phyloP scores from a whole-genome alignment of 2,113 vertebrate genomes.

The Neopipo cinnamomea region DNA sequence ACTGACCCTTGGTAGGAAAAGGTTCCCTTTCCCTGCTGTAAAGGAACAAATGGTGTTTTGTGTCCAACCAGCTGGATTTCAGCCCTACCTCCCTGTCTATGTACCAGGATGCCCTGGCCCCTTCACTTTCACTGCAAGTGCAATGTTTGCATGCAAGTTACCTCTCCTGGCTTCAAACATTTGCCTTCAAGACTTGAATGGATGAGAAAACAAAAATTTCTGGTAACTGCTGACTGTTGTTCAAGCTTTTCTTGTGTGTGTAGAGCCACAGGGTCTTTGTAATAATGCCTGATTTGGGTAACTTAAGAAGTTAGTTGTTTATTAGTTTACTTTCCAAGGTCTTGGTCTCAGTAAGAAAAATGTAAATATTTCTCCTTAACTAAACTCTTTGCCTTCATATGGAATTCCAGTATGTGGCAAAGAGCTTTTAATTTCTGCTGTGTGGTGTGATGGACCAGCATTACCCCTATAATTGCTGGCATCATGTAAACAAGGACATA shows the following conservation, averaged over 20 bases:
- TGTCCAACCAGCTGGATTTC: neutral
- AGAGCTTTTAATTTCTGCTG: neutral
- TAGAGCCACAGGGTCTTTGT: neutral
- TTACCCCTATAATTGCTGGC: neutral
- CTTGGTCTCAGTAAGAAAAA: neutral
- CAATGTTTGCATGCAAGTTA: neutral
- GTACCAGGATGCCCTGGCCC: too few relatives aligned
- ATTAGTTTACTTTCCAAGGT: neutral
- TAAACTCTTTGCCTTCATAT: neutral
- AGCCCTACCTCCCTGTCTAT: neutral
- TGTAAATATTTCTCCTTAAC: neutral
- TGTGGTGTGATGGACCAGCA: neutral
- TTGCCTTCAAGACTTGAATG: neutral
- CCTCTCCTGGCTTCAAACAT: neutral
- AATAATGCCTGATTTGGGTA: neutral
- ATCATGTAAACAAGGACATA: constrained; percentile 36
- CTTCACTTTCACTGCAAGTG: neutral
- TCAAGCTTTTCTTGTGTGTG: neutral
- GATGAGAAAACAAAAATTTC: too few relatives aligned
- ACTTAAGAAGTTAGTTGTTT: neutral
- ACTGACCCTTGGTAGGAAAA: neutral
- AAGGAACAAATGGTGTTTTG: neutral
- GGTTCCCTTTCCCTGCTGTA: neutral
- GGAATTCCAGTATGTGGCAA: neutral
- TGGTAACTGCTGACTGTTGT: neutral